Evolutionary conservation across 1,140 invertebrate genomes (phyloP), one percentile per base, ranked within the genome.

Genomic region (Drosophila auraria): DNA sequence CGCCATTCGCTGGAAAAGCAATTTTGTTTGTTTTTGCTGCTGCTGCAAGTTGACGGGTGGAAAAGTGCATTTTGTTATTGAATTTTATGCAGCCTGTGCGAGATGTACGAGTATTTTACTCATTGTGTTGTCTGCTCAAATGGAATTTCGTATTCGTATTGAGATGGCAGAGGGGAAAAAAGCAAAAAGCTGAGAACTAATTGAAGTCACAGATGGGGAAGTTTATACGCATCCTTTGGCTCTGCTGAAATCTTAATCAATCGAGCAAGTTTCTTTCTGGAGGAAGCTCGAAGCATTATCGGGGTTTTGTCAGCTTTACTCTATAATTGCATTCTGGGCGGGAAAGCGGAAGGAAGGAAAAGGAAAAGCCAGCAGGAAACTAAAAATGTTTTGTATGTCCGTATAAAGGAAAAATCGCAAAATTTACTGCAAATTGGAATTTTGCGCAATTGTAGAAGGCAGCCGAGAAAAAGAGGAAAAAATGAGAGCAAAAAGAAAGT

Each of bases 341-440:
- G n/a, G 20, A 47, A 33, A 53, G 66, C 61, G 54, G 62, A 30
- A 8, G 68, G 40, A 76, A 77, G 83, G 64, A 82, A 63, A 45
- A 75, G 78, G 84, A 64, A 87, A 79, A 82, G 82, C 78, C 82
- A 89, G 84, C 82, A 84, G 86, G 86, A 89, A 89, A 90, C 86
- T 90, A 90, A 90, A 90, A 90, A 90, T 90, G 86, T 90, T 90
- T 90, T 90, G 87, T 90, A 90, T 86, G 86, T 90, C 81, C 71
- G 86, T 90, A 90, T 90, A 86, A 86, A 91, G 83, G 87, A 91
- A 92, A 92, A 92, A 92, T 92, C 91, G 80, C 87, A 92, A 92
- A 92, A 92, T 92, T 92, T 92, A 92, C 91, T 92, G 91, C 91
- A 92, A 92, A 92, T 92, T 92, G 91, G 91, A 92, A 92, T 92